Percentiles rank a stretch among this genome's conserved stretches.
These are phyloP conservation scores for Arctopsyche grandis DNA, from an alignment of 1,140 invertebrate genomes.

Conservation along the genomic window DNA sequence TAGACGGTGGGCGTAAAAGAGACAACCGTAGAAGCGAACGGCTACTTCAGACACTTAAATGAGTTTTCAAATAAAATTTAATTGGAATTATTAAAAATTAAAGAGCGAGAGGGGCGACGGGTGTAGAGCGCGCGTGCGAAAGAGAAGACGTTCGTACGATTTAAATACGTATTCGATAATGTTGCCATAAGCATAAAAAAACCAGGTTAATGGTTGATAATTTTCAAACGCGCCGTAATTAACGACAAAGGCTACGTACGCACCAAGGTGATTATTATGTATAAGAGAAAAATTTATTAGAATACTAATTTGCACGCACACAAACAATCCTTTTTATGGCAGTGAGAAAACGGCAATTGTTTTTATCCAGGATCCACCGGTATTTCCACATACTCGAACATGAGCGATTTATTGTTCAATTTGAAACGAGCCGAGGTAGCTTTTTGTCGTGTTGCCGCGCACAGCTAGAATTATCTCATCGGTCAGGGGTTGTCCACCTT, in stretches of 20 bases:
- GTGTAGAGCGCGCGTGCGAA: background rate
- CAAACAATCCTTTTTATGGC: background rate
- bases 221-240: background rate
- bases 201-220: background rate
- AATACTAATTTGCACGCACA: background rate
- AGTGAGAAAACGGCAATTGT: background rate
- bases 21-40: too few species aligned
- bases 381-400: conserved; percentile 10
- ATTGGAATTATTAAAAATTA: background rate
- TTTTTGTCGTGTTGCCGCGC: background rate
- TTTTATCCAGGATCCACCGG: background rate
- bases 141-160: background rate
- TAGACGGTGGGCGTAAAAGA: too few species aligned
- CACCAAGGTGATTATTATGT: background rate
- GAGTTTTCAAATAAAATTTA: background rate
- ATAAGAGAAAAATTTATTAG: background rate
- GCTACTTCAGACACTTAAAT: background rate
- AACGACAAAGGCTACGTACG: background rate
- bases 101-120: background rate
- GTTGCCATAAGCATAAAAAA: background rate
- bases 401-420: conserved; percentile 10
- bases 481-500: background rate
- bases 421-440: background rate
- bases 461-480: background rate
- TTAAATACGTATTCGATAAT: background rate